Conservation (phyloP, 2,113 vertebrate species). For the Mesocricetus auratus region DNA sequence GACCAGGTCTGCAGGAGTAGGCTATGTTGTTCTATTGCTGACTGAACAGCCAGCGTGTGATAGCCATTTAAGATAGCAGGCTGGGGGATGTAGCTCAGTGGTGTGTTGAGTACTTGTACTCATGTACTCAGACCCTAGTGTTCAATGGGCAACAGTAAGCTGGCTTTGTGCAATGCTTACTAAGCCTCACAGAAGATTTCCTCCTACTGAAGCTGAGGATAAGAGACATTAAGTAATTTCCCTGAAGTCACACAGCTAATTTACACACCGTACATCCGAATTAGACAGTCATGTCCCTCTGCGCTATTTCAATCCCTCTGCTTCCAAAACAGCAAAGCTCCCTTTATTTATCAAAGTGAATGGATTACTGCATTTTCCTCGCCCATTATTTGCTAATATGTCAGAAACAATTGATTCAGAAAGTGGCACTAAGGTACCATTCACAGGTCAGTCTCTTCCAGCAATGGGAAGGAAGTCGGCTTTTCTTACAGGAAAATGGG, state of each 20-base stretch:
- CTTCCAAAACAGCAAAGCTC: background rate
- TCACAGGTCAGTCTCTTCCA: background rate
- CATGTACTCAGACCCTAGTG: background rate
- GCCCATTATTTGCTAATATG: background rate
- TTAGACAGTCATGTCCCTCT: background rate
- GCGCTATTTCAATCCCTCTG: background rate
- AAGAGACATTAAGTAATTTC: background rate
- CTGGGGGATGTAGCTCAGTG: background rate
- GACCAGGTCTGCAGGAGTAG: background rate
- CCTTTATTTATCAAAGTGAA: background rate
- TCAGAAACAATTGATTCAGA: constrained; percentile 37
- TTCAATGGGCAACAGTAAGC: background rate
- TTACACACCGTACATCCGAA: background rate
- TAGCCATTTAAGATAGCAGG: background rate
- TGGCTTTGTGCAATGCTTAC: background rate
- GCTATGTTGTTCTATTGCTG: background rate
- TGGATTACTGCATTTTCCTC: background rate
- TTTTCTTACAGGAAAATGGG: background rate
- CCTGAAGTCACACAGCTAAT: background rate
- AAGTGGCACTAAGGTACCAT: background rate
- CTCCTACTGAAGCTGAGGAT: background rate
- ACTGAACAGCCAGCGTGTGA: background rate
- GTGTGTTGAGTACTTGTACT: background rate
- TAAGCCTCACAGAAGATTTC: background rate
- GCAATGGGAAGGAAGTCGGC: background rate